Base-by-base conservation (phyloP, 2,888 invertebrate genomes). In the Panorpa germanica region DNA sequence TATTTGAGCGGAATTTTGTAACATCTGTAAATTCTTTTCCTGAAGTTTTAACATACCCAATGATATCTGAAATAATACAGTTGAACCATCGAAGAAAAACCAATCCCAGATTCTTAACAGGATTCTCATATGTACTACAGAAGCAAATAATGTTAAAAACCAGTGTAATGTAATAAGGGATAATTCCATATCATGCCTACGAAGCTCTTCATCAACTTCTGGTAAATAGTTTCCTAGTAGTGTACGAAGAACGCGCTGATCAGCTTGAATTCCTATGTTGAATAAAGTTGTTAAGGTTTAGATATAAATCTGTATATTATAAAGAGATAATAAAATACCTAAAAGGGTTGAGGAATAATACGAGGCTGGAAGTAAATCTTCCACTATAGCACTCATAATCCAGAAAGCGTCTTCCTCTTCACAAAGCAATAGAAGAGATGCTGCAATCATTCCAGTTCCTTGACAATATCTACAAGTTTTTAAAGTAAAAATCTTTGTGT, bases 381-480 rank as follows among this genome's bases (percentile, higher is more conserved):
- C 96, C n/a, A 98, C 88, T 43, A 98, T 85, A 4, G 93, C 82
- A 41, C 90, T 83, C 85, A 96, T 88, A 58, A 95, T 80, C 98
- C 98, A 98, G 60, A 98, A 98, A 22, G 88, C 80, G 57, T 93
- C 91, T 57, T 98, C 96, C 59, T 98, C 98, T 53, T 96, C 95
- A 62, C 96, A 70, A 35, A 98, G 69, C 5, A 99, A 60, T 35
- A 98, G 57, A 28, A 98, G 59, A 21, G 85, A 86, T 10, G 93
- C 91, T 16, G 83, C 91, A 49, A 98, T 93, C 58, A 83, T 81
- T 30, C 85, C 83, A 38, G 77, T 78, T 15, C 82, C 82, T 55
- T 81, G 81, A 45, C 81, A 83, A 49, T 82, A 81, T 25, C 69
- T 69, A 43, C 13, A 39, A 37, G 5, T 10, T 10, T 28, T 16